Evolutionary conservation across 2,888 invertebrate species (phyloP), one percentile per base, ranked within the genome.

Genomic region (Trachelus iudaicus): DNA sequence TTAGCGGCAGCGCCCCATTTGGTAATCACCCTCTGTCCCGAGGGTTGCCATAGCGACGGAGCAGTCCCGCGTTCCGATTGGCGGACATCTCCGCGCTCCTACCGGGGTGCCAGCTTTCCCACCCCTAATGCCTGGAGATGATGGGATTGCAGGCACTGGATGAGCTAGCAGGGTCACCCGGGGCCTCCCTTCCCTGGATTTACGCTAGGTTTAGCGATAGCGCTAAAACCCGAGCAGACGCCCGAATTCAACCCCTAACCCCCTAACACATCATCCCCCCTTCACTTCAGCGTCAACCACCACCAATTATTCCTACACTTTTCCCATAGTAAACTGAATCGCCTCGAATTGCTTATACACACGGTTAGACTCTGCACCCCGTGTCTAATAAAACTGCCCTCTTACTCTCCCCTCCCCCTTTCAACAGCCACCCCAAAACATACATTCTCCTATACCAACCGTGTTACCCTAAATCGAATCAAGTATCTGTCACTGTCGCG

Each of bases 1-100:
- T 89, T 89, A 89, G 75, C 88, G 69, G 76, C 73, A 68, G 76
- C 76, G 68, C 87, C 88, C 90, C 89, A 90, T 91, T 90, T 89
- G 87, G 86, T 91, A 90, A 91, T 91, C 90, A 86, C 86, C 90
- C 88, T 87, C 84, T 82, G 84, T 83, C 85, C 86, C 82, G 83
- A 82, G 82, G 84, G 90, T 91, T 86, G 87, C 88, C 87, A 90
- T 89, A 88, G 88, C 82, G 79, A 89, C 89, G 82, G 79, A 83
- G 81, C 82, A 84, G 84, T 83, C 84, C 85, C 81, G 83, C 81
- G 81, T 81, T 79, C 84, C 85, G 86, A 89, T 89, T 83, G 84
- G 83, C 78, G 80, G 80, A 73, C 69, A 77, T 79, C 79, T 80
- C 56, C 23, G 15, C 80, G 79, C 78, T 80, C 79, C 82, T 78